Conservation (phyloP, 1,140 invertebrate genomes). For the Drosophila pectinifera region DNA sequence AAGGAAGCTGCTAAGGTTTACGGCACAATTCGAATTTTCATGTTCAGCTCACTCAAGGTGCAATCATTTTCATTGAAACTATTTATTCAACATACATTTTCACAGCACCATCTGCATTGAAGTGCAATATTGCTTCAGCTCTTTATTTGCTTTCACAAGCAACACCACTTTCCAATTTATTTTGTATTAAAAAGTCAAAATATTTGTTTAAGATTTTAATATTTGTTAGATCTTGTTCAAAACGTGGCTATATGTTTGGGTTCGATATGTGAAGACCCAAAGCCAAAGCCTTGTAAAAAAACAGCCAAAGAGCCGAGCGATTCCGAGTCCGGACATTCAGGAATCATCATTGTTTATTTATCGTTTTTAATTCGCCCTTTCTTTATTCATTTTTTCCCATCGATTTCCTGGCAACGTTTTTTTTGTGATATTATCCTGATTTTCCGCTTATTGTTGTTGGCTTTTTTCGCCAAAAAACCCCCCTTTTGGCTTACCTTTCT, state of each 20-base stretch:
- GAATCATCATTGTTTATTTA: constrained; percentile 26
- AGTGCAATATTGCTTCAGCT: not conserved
- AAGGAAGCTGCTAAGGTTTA: constrained; percentile 1
- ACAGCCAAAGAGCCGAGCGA: not conserved
- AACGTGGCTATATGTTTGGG: not conserved
- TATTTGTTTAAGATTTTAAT: too few relatives aligned
- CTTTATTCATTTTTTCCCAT: constrained; percentile 42
- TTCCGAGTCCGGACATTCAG: not conserved
- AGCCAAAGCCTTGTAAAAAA: not conserved
- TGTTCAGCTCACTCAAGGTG: not conserved
- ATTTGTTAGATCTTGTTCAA: too few relatives aligned
- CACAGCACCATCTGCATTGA: not conserved
- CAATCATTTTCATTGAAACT: not conserved
- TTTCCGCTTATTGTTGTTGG: constrained; percentile 44
- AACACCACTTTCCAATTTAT: too few relatives aligned
- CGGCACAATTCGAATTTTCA: not conserved
- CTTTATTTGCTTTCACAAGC: too few relatives aligned
- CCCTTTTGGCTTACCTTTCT: constrained; percentile 56
- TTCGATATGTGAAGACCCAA: not conserved
- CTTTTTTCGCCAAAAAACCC: constrained; percentile 23
- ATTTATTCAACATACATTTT: not conserved
- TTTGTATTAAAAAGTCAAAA: not conserved
- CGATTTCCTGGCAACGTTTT: constrained; percentile 35
- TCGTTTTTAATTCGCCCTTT: constrained; percentile 37
- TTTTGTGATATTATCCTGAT: constrained; percentile 42